Evolutionary conservation across 2,113 vertebrate genomes (phyloP).

Genomic region (Alethe diademata): DNA sequence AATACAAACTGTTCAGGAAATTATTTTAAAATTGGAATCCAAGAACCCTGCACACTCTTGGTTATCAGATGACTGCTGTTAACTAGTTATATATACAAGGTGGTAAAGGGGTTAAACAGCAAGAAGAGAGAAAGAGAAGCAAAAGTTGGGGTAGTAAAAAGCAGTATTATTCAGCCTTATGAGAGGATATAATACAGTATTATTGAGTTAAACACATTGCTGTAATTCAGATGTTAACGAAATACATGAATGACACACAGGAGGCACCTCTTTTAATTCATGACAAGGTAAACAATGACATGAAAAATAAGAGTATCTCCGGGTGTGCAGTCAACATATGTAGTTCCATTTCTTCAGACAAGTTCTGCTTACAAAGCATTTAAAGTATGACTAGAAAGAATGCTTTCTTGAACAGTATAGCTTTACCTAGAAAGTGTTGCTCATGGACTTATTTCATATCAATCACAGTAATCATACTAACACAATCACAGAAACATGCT

Average conservation of each 20-base stretch:
- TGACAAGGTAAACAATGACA: background rate
- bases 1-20: background rate
- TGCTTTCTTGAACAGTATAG: background rate
- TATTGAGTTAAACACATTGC: background rate
- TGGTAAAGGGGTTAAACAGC: background rate
- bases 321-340: background rate
- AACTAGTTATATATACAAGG: background rate
- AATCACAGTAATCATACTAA: background rate
- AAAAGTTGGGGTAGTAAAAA: background rate
- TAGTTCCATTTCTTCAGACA: background rate
- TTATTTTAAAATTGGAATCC: background rate
- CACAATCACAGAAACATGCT: background rate
- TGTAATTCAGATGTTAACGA: background rate
- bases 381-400: background rate
- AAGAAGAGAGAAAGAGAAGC: background rate
- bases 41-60: background rate
- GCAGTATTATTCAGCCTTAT: background rate
- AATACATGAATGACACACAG: background rate
- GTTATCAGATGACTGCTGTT: background rate
- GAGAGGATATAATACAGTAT: background rate
- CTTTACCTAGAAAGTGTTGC: background rate
- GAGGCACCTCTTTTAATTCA: background rate
- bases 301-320: background rate
- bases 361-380: background rate
- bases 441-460: background rate